Base-by-base conservation (phyloP, 2,888 invertebrate species). In the Eustalomyia histrio region DNA sequence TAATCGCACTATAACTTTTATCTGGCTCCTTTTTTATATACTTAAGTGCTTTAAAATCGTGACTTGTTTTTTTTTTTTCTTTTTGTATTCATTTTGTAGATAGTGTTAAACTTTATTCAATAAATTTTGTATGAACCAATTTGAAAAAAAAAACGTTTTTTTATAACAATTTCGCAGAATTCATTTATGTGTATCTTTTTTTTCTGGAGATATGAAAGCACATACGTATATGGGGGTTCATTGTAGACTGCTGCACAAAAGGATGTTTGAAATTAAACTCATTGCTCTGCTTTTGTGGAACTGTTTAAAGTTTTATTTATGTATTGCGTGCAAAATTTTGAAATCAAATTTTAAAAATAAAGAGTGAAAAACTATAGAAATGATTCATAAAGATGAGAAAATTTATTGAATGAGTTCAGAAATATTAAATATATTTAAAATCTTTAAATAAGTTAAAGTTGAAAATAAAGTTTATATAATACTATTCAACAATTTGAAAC, bases 81-180 rank as follows among this genome's bases (percentile, higher is more conserved):
- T 67, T 43, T 17, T 29, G n/a, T n/a, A n/a, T n/a, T 33, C 33
- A 2, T 61, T 12, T 33, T 52, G 39, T 57, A 43, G 73, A 47
- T 69, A 60, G 65, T 76, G 80, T 72, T 71, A 65, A 76, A 43
- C 69, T 78, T 78, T 65, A 75, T 78, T 78, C 81, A 78, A 78
- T 75, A 74, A 78, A 75, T 78, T 74, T 75, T 58, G 33, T 74
- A 75, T 63, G 67, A 81, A 78, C 71, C 81, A 81, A 81, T 78
- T 81, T 78, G 29, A 67, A 67, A 78, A 81, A 69, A 67, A 67
- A 78, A 81, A 69, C 68, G 21, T 17, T 69, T 63, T 10, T 35
- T 67, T 39, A 61, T 29, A 73, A 73, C 68, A 43, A 57, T 61
- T 81, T 81, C 74, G 43, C 60, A 78, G 74, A 81, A 78, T 78